Evolutionary conservation across 2,113 vertebrate species (phyloP).

Genomic region (Oryzias curvinotus): DNA sequence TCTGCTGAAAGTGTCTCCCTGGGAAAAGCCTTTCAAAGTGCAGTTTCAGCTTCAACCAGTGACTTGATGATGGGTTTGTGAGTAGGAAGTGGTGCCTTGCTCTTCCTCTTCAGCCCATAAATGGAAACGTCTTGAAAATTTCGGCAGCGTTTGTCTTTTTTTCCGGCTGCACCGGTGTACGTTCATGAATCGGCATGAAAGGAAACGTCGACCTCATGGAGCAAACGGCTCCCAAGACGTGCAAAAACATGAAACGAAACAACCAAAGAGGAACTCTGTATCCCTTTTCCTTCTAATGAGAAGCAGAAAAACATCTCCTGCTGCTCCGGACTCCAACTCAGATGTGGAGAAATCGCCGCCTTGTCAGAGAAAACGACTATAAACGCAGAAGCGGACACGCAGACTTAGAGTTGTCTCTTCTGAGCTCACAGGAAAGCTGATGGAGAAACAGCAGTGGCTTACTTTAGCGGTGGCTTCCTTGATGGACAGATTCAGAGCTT

Average conservation of each 20-base stretch:
- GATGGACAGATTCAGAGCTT: conserved; percentile 77
- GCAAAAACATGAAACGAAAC: not conserved
- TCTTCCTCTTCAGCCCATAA: conserved; percentile 16
- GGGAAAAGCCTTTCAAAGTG: conserved; percentile 27
- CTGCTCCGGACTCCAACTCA: not conserved
- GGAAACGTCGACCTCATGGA: conserved; percentile 3
- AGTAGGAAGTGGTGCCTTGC: conserved; percentile 7
- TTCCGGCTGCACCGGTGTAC: conserved; percentile 12
- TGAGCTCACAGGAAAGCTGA: conserved; percentile 24
- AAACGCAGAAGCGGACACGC: conserved; percentile 23
- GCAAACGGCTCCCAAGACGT: conserved; percentile 4
- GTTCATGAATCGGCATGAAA: conserved; percentile 15
- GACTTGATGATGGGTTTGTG: conserved; percentile 37
- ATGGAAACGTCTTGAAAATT: conserved; percentile 7
- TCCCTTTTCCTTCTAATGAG: not conserved
- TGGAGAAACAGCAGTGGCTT: conserved; percentile 56
- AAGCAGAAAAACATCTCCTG: not conserved
- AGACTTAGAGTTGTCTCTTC: conserved; percentile 30
- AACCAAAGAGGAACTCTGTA: not conserved
- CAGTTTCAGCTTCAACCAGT: conserved; percentile 14
- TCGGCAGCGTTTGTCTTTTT: conserved; percentile 11
- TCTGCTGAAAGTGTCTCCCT: conserved; percentile 13
- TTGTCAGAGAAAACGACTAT: conserved; percentile 36
- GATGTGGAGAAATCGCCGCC: conserved; percentile 1
- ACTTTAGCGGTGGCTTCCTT: conserved; percentile 87